Evolutionary conservation across 2,888 invertebrate genomes (phyloP).

Genomic region (Encarsia formosa): DNA sequence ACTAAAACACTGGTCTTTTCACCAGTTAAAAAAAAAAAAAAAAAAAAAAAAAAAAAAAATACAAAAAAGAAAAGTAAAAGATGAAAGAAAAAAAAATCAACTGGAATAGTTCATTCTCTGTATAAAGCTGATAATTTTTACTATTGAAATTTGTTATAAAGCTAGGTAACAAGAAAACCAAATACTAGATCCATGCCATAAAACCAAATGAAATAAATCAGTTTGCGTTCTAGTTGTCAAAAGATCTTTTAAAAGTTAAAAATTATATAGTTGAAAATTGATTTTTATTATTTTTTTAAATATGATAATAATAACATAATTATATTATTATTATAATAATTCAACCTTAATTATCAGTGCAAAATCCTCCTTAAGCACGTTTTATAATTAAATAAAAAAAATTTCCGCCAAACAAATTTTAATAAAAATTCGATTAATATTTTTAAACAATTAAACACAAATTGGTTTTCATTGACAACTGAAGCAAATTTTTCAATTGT

Average conservation of each 20-base stretch:
- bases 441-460: constrained; percentile 9
- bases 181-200: constrained; percentile 50
- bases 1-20: constrained; percentile 28
- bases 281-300: too few species aligned
- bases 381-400: too few species aligned
- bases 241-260: constrained; percentile 26
- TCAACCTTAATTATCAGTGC: neutral
- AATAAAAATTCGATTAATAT: neutral
- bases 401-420: too few species aligned
- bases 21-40: constrained; percentile 29
- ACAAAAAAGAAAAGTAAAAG: too few species aligned
- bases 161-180: constrained; percentile 42
- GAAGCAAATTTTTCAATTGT: constrained; percentile 26
- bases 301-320: too few species aligned
- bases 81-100: too few species aligned
- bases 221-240: constrained; percentile 48
- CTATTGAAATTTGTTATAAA: constrained; percentile 25
- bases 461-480: constrained; percentile 23
- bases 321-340: neutral
- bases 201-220: constrained; percentile 49
- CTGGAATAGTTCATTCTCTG: constrained; percentile 39
- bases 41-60: too few species aligned
- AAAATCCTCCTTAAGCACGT: neutral
- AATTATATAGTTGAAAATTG: too few species aligned
- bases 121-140: constrained; percentile 32